A percentile compares a stretch with the other conserved stretches of the same genome.
Conservation (phyloP, 2,797 vertebrate genomes). For the Craterocephalus amniculus region DNA sequence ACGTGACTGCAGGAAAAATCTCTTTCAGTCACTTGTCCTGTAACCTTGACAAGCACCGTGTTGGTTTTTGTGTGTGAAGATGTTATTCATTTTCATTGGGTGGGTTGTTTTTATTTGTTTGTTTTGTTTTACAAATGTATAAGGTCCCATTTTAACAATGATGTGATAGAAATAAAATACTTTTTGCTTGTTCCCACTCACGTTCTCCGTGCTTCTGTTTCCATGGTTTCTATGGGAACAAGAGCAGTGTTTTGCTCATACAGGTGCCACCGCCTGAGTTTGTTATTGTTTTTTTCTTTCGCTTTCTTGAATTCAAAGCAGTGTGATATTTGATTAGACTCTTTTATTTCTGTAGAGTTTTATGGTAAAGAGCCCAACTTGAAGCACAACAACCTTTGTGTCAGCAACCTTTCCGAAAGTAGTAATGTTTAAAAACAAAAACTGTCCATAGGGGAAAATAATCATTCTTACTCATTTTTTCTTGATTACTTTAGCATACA, state of each 20-base stretch:
- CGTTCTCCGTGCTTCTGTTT: conserved; percentile 56
- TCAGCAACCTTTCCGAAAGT: neutral
- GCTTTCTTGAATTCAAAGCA: conserved; percentile 7
- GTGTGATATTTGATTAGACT: conserved; percentile 10
- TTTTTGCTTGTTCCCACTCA: conserved; percentile 54
- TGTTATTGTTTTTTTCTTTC: neutral
- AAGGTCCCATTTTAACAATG: conserved; percentile 20
- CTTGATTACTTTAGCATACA: too few species aligned
- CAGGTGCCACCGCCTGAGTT: conserved; percentile 40
- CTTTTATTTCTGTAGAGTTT: neutral
- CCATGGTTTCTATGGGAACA: conserved; percentile 69
- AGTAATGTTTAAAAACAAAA: too few species aligned
- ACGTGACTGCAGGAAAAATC: neutral
- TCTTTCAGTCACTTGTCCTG: neutral
- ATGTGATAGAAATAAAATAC: conserved; percentile 14
- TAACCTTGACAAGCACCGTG: conserved; percentile 4
- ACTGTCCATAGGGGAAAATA: too few species aligned
- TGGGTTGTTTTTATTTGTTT: too few species aligned
- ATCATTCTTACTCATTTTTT: too few species aligned
- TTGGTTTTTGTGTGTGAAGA: neutral
- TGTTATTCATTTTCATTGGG: neutral
- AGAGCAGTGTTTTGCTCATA: conserved; percentile 34
- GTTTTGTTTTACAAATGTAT: neutral
- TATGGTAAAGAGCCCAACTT: neutral
- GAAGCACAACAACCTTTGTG: neutral